Evolutionary conservation across 92 coral and sea anemone genomes (phyloP).

Genomic region (Desmophyllum pertusum): DNA sequence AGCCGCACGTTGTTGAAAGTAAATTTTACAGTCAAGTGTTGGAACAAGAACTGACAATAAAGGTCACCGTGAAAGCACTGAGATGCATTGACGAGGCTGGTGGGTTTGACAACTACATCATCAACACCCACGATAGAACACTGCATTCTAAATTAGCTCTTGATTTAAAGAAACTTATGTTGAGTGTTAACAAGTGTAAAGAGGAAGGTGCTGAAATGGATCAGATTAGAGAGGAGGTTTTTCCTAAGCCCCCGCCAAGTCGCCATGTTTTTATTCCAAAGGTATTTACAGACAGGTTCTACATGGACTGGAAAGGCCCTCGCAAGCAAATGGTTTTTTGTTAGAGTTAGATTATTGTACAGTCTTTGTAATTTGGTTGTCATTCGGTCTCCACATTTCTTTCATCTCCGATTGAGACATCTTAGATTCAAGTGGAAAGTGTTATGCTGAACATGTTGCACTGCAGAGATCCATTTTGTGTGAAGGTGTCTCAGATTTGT

Average conservation of each 20-base stretch:
- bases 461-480: too few species aligned
- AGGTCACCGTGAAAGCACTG: slow-evolving; percentile 94
- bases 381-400: too few species aligned
- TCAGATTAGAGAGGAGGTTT: slow-evolving; percentile 76
- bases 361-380: not conserved
- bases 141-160: slow-evolving; percentile 85
- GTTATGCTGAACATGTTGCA: too few species aligned
- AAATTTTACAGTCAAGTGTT: slow-evolving; percentile 92
- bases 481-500: too few species aligned
- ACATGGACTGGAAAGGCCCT: slow-evolving; percentile 94
- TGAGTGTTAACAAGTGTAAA: slow-evolving; percentile 70
- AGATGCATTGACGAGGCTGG: slow-evolving; percentile 97
- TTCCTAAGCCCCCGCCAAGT: slow-evolving; percentile 79
- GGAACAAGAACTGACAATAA: slow-evolving; percentile 75
- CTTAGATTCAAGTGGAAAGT: too few species aligned
- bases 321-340: slow-evolving; percentile 93
- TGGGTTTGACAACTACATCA: slow-evolving; percentile 95
- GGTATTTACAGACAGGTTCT: slow-evolving; percentile 80
- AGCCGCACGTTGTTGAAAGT: slow-evolving; percentile 93
- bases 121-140: slow-evolving; percentile 79
- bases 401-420: too few species aligned
- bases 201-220: slow-evolving; percentile 80
- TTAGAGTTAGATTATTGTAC: not conserved
- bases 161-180: slow-evolving; percentile 85
- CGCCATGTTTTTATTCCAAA: slow-evolving; percentile 80